phyloP scores from a whole-genome alignment of 2,113 vertebrate genomes.

The Holacanthus passer region DNA sequence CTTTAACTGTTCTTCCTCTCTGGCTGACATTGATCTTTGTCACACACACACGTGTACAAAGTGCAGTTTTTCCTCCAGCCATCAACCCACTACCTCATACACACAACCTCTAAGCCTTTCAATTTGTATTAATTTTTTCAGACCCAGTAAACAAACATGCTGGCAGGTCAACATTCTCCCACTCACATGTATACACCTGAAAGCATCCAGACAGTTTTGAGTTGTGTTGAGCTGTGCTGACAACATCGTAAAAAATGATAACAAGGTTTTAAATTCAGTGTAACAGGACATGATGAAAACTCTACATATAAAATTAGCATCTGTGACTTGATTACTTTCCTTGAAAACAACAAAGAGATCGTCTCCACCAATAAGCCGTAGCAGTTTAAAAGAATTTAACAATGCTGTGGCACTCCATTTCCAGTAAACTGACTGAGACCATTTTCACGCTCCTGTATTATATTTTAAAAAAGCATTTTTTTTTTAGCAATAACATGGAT shows the following conservation, averaged over 20 bases:
- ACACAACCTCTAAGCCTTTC: too few relatives aligned
- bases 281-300: not conserved
- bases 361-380: too few relatives aligned
- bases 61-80: not conserved
- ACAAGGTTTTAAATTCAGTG: not conserved
- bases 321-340: not conserved
- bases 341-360: not conserved
- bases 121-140: not conserved
- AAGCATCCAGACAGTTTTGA: not conserved
- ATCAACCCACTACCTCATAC: not conserved
- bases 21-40: not conserved
- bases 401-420: not conserved
- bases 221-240: not conserved
- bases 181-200: not conserved
- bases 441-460: not conserved
- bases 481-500: too few relatives aligned
- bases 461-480: too few relatives aligned
- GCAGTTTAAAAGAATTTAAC: not conserved
- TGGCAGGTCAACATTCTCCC: not conserved
- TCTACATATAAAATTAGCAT: not conserved
- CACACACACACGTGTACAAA: not conserved
- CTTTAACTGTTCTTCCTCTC: conserved; percentile 39
- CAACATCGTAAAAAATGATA: too few relatives aligned
- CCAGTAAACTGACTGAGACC: not conserved
- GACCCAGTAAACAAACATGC: not conserved